Conservation (phyloP, 2,888 invertebrate species). For the Dermolepida albohirtum region DNA sequence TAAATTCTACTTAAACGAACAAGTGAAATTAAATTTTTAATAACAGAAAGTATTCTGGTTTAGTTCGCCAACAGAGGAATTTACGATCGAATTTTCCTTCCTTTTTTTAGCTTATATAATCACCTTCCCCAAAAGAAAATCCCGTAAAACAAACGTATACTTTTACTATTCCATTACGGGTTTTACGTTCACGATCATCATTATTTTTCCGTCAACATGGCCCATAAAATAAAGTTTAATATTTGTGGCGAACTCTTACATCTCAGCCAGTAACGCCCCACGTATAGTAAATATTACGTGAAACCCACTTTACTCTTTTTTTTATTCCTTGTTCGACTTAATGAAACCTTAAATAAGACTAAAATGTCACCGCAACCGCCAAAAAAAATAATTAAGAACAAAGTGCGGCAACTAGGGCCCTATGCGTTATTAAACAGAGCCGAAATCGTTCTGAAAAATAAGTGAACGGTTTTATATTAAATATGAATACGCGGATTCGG, state of each 20-base stretch:
- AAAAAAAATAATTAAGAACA: conserved; percentile 23
- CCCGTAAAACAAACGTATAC: conserved; percentile 36
- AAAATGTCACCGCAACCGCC: conserved; percentile 18
- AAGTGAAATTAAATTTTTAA: too few relatives aligned
- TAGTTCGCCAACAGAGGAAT: too few relatives aligned
- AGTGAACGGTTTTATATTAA: too few relatives aligned
- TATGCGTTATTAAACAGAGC: too few relatives aligned
- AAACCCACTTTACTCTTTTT: conserved; percentile 2
- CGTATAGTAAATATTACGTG: not conserved
- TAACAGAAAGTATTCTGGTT: too few relatives aligned
- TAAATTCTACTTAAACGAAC: too few relatives aligned
- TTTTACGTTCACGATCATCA: conserved; percentile 22
- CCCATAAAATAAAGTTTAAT: conserved; percentile 13
- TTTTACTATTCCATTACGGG: conserved; percentile 31
- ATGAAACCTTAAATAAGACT: conserved; percentile 28
- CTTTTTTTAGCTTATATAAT: too few relatives aligned
- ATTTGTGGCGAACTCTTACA: conserved; percentile 8
- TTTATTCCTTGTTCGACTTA: conserved; percentile 11
- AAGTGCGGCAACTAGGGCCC: not conserved
- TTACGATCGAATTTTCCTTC: too few relatives aligned
- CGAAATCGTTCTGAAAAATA: too few relatives aligned
- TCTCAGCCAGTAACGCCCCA: conserved; percentile 5
- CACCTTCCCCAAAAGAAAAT: conserved; percentile 14
- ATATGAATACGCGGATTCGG: too few relatives aligned
- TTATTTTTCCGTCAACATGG: conserved; percentile 25